phyloP scores from a whole-genome alignment of 2,888 invertebrate species.

The Venustoraphidia nigricollis region DNA sequence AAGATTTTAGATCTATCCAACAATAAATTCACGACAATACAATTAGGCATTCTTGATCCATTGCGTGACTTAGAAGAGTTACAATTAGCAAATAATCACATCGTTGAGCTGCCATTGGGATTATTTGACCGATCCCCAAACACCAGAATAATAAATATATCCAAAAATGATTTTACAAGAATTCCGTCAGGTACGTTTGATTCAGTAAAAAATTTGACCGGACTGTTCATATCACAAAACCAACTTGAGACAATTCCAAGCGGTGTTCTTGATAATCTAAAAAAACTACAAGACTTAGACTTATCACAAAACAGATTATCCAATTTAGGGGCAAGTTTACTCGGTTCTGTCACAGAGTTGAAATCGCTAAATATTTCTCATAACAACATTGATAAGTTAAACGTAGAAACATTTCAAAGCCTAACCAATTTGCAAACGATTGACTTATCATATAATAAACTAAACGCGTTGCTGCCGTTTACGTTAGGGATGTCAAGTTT shows the following conservation, averaged over 20 bases:
- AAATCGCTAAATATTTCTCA: slow-evolving; percentile 13
- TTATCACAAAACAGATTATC: slow-evolving; percentile 11
- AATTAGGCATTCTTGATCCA: slow-evolving; percentile 14
- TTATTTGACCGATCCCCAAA: slow-evolving; percentile 2
- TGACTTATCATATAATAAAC: slow-evolving; percentile 14
- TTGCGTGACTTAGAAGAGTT: slow-evolving; percentile 9
- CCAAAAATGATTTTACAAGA: background rate
- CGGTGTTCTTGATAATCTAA: slow-evolving; percentile 12
- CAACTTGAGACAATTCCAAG: slow-evolving; percentile 3
- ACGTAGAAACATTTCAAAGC: slow-evolving; percentile 12
- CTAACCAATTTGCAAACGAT: slow-evolving; percentile 10
- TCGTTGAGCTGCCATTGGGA: background rate
- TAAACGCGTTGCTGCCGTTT: slow-evolving; percentile 10
- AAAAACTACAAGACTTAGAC: slow-evolving; percentile 11
- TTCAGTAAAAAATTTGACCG: background rate
- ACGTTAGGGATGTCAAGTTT: slow-evolving; percentile 12
- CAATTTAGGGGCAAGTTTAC: slow-evolving; percentile 8
- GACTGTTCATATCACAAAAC: too few relatives aligned
- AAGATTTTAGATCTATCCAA: slow-evolving; percentile 11
- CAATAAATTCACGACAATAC: slow-evolving; percentile 10
- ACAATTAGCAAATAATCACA: slow-evolving; percentile 12
- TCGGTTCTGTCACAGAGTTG: slow-evolving; percentile 10
- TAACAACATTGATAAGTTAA: slow-evolving; percentile 11
- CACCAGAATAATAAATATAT: slow-evolving; percentile 8
- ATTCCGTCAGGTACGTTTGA: background rate